Evolutionary conservation across 2,888 invertebrate species (phyloP).

Genomic region (Lasioglossum calceatum): DNA sequence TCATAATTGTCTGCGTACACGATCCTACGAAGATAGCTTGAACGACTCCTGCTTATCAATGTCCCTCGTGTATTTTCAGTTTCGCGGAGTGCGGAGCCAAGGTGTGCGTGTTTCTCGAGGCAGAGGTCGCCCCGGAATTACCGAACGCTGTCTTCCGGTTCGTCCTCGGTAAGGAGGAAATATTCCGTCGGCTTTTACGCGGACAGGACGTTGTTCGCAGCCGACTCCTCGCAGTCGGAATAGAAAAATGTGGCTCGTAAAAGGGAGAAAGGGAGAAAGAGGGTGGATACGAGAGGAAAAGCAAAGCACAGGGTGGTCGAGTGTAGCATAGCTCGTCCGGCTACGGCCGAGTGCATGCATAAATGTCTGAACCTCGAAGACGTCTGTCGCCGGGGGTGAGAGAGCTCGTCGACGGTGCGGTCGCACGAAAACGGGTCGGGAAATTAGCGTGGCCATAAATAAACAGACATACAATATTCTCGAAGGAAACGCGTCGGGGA

Average conservation of each 20-base stretch:
- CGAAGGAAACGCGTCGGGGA: slow-evolving; percentile 38
- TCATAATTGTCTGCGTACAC: too few relatives aligned
- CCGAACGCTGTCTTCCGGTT: background rate
- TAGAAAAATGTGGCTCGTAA: slow-evolving; percentile 45
- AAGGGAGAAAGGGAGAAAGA: background rate
- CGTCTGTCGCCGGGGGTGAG: slow-evolving; percentile 1
- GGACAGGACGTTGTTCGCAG: background rate
- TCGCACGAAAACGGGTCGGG: slow-evolving; percentile 13
- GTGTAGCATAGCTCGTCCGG: background rate
- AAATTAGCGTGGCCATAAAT: slow-evolving; percentile 66
- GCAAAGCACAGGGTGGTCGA: background rate
- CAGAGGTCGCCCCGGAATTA: background rate
- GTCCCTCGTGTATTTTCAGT: background rate
- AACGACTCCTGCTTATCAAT: background rate
- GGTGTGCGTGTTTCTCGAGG: background rate
- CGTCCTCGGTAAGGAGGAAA: slow-evolving; percentile 6
- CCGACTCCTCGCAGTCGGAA: slow-evolving; percentile 3
- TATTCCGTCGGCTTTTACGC: slow-evolving; percentile 23
- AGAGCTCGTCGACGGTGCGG: background rate
- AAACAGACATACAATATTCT: slow-evolving; percentile 63
- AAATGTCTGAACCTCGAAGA: slow-evolving; percentile 45
- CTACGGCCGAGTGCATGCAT: slow-evolving; percentile 18
- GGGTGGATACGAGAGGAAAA: background rate
- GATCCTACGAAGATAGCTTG: background rate
- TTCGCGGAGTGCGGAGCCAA: background rate